Conservation (phyloP, 2,888 invertebrate genomes). For the Acronicta alni region DNA sequence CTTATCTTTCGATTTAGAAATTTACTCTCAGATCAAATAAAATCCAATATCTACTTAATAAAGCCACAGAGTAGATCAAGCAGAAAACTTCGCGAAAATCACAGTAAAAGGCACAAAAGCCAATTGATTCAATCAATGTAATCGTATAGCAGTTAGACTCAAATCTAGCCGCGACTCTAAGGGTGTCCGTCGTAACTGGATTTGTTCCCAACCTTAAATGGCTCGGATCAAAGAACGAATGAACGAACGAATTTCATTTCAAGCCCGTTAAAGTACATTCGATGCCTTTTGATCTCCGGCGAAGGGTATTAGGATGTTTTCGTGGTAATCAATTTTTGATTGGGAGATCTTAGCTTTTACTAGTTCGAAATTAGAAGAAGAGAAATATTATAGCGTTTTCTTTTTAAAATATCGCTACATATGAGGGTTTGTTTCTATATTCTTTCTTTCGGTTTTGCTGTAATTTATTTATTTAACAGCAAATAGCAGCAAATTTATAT, state of each 20-base stretch:
- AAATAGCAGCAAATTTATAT: too few species aligned
- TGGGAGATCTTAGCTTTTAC: constrained; percentile 31
- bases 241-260: constrained; percentile 43
- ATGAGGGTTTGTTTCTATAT: not conserved
- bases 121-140: constrained; percentile 46
- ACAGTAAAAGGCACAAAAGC: constrained; percentile 38
- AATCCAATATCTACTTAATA: not conserved
- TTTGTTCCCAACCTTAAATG: constrained; percentile 42
- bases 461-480: too few species aligned
- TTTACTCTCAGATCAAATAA: too few species aligned
- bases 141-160: constrained; percentile 29
- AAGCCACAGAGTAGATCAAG: constrained; percentile 12
- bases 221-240: constrained; percentile 38
- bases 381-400: too few species aligned
- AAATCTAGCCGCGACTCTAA: constrained; percentile 13
- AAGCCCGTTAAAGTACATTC: constrained; percentile 23
- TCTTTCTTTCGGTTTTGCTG: too few species aligned
- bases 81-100: constrained; percentile 28
- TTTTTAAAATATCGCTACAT: not conserved
- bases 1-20: not conserved
- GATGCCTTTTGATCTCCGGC: constrained; percentile 39
- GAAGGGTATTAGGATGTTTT: constrained; percentile 31
- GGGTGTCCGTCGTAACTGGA: constrained; percentile 42
- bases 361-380: not conserved
- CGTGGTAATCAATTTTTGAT: constrained; percentile 39